Evolutionary conservation across 2,888 invertebrate genomes (phyloP), one percentile per base, ranked within the genome.

Genomic region (Hedya salicella): DNA sequence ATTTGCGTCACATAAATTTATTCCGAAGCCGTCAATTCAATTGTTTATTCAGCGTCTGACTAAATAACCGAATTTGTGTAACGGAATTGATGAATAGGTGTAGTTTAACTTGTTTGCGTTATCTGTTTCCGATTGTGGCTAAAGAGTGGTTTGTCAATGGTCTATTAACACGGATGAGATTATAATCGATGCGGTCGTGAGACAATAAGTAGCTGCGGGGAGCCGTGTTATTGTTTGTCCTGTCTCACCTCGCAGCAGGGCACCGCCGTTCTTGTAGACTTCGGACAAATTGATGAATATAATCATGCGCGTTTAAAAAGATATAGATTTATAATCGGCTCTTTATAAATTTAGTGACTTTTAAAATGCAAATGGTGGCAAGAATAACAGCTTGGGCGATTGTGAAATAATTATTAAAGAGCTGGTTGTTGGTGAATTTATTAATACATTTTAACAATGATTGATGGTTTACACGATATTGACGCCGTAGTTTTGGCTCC

Each of bases 151-250:
- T 77, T 79, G 81, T 85, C 83, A 84, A 85, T 84, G 76, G 80
- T 79, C 84, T 83, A 86, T 87, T 88, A 89, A 82, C 81, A 78
- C 80, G 80, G 82, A 84, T 79, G 80, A 84, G 87, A 84, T 83
- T 60, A 84, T 84, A 83, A 88, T 87, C 86, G 79, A 79, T 76
- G 76, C 73, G 78, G 73, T 67, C 68, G 73, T 74, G 78, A 88
- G 81, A 88, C 89, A 89, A 89, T 88, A 88, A 85, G 82, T 81
- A 83, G 79, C 86, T 73, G 71, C 78, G 75, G 88, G 89, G 84
- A 68, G 83, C 78, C 85, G 68, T 81, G 84, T 86, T 86, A 84
- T 87, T 88, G 86, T 73, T 88, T 88, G 85, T 86, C 84, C 80
- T 79, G 83, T 81, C 81, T 75, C 77, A 76, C 76, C 75, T 73